Evolutionary conservation across 2,888 invertebrate species (phyloP).

Genomic region (Nemurella pictetii): DNA sequence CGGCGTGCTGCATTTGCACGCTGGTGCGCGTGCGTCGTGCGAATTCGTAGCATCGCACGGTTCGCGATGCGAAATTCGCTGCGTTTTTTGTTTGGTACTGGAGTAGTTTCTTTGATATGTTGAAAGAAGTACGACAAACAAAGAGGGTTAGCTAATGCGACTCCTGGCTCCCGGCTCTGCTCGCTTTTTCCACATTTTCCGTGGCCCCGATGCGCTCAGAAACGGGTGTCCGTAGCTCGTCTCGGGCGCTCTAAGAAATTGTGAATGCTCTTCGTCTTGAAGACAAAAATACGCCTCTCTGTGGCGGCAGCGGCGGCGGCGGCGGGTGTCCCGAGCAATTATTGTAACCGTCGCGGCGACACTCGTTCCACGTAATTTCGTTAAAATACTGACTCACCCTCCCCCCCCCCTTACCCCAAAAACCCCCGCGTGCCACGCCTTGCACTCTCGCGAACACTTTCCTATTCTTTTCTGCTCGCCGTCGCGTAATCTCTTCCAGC

Average conservation of each 20-base stretch:
- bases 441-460: not conserved
- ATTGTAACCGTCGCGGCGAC: not conserved
- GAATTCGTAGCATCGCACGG: no score
- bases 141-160: no score
- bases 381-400: no score
- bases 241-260: not conserved
- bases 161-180: no score
- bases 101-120: no score
- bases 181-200: no score
- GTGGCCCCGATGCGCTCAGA: no score
- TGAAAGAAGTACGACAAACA: no score
- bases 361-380: not conserved
- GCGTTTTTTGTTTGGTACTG: no score
- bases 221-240: not conserved
- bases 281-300: not conserved
- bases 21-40: no score
- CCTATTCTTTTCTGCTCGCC: not conserved
- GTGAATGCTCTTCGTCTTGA: not conserved
- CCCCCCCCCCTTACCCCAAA: no score
- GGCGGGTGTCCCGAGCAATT: not conserved
- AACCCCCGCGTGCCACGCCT: not conserved
- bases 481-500: not conserved
- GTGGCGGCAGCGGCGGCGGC: not conserved
- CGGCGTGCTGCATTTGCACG: not conserved
- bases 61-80: no score